Evolutionary conservation across 2,888 invertebrate species (phyloP), one percentile per base, ranked within the genome.

Genomic region (Acrocyrtus sp.): DNA sequence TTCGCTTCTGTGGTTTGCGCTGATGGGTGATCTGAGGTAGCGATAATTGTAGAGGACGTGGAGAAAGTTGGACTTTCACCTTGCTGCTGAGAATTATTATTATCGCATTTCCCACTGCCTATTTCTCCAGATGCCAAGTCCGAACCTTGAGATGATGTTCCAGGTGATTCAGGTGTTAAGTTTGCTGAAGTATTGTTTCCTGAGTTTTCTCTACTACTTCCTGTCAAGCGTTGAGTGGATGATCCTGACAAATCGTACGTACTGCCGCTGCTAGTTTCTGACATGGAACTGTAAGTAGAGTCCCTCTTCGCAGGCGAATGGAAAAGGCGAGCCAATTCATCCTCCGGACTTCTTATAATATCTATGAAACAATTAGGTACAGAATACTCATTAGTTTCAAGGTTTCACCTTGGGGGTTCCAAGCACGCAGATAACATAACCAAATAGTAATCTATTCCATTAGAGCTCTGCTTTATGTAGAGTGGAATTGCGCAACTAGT

Each of bases 241-340:
- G 76, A 72, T 3, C 60, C 63, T 26, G 77, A 62, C 61, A 80
- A 45, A 34, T 79, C 79, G 54, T 78, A 80, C 0, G 66, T 66
- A 21, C 72, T 72, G 3, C 72, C 67, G 47, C 72, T 76, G 53
- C 80, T 80, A 17, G 75, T 76, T 34, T 80, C 79, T 41, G 79
- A 80, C 80, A 80, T 80, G 47, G 80, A 80, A 54, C 78, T 79
- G 72, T 80, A 80, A 0, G 80, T 79, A 15, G 79, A 80, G 51
- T 80, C 80, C 29, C 80, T 57, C 43, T 79, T 79, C 41, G 72
- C 75, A 10, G 78, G 74, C 1, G 76, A 77, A 47, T 74, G 60
- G 67, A 79, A 80, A 4, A 80, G 57, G 19, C 80, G 74, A 50
- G 80, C 79, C 17, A 80, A 45, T 66, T 80, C 80, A 47, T 80